Evolutionary conservation across 2,888 invertebrate genomes (phyloP), one percentile per base, ranked within the genome.

Genomic region (Dysmachus trigonus): DNA sequence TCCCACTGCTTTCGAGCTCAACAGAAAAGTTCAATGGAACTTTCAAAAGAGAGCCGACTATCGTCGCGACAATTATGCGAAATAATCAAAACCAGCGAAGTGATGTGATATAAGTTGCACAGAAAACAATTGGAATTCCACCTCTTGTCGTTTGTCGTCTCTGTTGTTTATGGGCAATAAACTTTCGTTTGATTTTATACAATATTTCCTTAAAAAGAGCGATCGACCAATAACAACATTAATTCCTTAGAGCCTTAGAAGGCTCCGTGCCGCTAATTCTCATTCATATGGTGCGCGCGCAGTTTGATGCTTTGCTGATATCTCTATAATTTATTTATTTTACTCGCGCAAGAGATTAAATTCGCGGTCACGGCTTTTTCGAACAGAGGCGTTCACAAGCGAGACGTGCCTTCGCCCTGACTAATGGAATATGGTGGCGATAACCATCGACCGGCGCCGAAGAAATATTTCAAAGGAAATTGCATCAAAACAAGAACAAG

Each of bases 231-330:
- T 47, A 22, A 77, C 1, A 76, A 38, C 38, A 41, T 30, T 77
- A 77, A 30, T 13, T 0, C 22, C n/a, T n/a, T n/a, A 1, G 18
- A 5, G 2, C 53, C 22, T 47, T 47, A 47, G 47, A 47, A 47
- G 47, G n/a, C 47, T 15, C 18, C 27, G 27, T 41, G 41, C 27
- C 13, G 76, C 22, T 22, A 77, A 77, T 77, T 77, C 38, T 41
- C 38, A 77, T 41, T 77, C 77, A 77, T 41, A 77, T 13, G 77
- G 27, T 13, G 77, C 47, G 35, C 35, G 33, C 33, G 0, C 33
- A 33, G 73, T 27, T 73, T 27, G 77, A 77, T 77, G 30, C 47
- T 77, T 77, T 77, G 51, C 47, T 77, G 62, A 62, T 62, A 18
- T 22, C 38, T 77, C 31, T 77, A 35, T 76, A 35, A 10, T 76